Conservation (phyloP, 2,113 vertebrate genomes). For the Sorex fumeus region DNA sequence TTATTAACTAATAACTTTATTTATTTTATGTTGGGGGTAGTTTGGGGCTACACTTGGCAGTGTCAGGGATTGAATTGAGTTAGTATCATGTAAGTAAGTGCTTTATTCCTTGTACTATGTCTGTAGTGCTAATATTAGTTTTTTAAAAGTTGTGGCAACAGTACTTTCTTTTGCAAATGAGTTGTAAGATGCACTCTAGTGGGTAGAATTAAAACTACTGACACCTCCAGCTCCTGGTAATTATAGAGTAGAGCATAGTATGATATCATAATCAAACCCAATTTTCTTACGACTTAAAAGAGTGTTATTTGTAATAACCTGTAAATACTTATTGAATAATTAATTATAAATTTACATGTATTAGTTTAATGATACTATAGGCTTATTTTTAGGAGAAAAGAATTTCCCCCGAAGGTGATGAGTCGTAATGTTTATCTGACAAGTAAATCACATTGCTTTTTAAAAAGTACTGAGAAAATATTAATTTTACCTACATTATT, state of each 20-base stretch:
- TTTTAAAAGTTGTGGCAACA: not conserved
- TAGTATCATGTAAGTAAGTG: too few species aligned
- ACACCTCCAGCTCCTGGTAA: not conserved
- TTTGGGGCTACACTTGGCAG: too few species aligned
- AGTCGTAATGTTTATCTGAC: not conserved
- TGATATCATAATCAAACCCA: constrained; percentile 53
- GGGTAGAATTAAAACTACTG: constrained; percentile 39
- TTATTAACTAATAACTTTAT: constrained; percentile 17
- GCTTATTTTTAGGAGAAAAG: constrained; percentile 12
- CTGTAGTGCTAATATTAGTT: too few species aligned
- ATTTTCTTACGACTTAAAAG: constrained; percentile 61
- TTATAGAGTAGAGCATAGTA: not conserved
- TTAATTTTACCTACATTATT: not conserved
- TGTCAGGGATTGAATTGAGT: too few species aligned
- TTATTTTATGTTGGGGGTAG: too few species aligned
- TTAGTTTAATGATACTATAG: not conserved
- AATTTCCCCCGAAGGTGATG: not conserved
- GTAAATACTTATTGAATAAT: constrained; percentile 71
- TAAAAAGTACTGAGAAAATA: not conserved
- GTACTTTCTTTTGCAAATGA: not conserved
- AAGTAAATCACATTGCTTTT: not conserved
- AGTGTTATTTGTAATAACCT: constrained; percentile 74
- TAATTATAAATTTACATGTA: constrained; percentile 52
- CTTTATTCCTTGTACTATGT: too few species aligned
- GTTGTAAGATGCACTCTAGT: not conserved